Percentiles rank a stretch among this genome's conserved stretches.
Evolutionary conservation across 2,888 invertebrate genomes (phyloP).

Genomic region (Syrphus vitripennis): DNA sequence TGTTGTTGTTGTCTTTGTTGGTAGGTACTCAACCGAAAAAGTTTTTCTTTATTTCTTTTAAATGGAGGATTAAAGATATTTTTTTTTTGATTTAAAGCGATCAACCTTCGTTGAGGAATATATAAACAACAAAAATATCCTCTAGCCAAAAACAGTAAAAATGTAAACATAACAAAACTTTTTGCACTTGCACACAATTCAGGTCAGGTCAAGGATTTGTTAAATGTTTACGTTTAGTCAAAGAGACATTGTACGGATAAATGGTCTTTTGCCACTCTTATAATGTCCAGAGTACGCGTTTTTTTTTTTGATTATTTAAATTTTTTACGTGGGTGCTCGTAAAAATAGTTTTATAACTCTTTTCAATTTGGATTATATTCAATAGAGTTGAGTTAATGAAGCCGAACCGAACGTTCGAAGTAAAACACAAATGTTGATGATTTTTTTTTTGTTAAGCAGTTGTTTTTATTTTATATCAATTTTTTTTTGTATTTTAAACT

Average conservation of each 20-base stretch:
- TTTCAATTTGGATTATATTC: not conserved
- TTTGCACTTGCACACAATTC: constrained; percentile 37
- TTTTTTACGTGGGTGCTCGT: too few relatives aligned
- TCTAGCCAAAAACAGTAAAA: not conserved
- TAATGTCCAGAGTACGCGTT: not conserved
- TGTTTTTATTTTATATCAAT: too few relatives aligned
- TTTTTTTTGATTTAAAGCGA: not conserved
- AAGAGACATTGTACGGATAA: too few relatives aligned
- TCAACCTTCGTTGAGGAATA: not conserved
- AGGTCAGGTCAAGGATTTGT: constrained; percentile 55
- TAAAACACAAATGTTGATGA: too few relatives aligned
- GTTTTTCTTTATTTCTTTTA: constrained; percentile 11
- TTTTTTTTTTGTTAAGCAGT: too few relatives aligned
- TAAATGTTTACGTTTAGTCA: not conserved
- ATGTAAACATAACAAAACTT: constrained; percentile 1
- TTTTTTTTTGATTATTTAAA: not conserved
- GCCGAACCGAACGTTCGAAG: too few relatives aligned
- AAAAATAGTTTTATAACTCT: too few relatives aligned
- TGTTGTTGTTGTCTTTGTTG: too few relatives aligned
- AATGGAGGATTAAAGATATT: constrained; percentile 29
- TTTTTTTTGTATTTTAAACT: too few relatives aligned
- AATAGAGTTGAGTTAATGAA: too few relatives aligned
- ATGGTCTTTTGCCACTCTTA: not conserved
- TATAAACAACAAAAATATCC: constrained; percentile 26
- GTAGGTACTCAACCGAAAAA: constrained; percentile 12